A percentile compares a stretch with the other conserved stretches of the same genome.
These are phyloP conservation scores for Chromobotia macracanthus DNA, from an alignment of 2,797 vertebrate species.

Conservation along the genomic window DNA sequence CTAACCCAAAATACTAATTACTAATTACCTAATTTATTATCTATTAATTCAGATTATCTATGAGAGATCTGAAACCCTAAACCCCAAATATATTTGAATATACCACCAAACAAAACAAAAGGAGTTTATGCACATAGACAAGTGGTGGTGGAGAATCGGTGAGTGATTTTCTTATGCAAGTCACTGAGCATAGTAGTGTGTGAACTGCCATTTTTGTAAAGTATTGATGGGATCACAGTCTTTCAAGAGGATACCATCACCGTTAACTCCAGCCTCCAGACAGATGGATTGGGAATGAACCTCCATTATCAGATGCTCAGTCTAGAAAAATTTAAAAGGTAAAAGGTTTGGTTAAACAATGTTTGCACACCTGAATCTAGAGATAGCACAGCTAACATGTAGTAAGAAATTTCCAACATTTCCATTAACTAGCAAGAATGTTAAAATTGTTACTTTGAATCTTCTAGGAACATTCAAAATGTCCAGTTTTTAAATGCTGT, in stretches of 20 bases:
- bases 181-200: constrained; percentile 80
- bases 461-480: no score
- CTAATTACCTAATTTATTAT: no score
- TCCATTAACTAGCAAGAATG: no score
- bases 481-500: no score
- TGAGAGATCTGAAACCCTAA: neutral
- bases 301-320: constrained; percentile 82
- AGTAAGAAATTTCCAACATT: no score
- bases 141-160: neutral
- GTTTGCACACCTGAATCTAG: no score
- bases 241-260: constrained; percentile 65
- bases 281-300: constrained; percentile 72
- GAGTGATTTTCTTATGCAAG: neutral
- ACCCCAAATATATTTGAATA: neutral
- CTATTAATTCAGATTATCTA: no score
- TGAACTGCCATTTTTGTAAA: constrained; percentile 92
- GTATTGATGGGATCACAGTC: constrained; percentile 76
- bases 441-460: no score
- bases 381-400: no score
- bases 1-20: no score
- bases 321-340: constrained; percentile 67
- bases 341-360: constrained; percentile 2
- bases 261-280: constrained; percentile 77
- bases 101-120: neutral
- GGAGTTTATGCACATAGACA: neutral